A percentile compares a stretch with the other conserved stretches of the same genome.
Evolutionary conservation across 2,113 vertebrate genomes (phyloP).

Genomic region (Seriola dumerili): DNA sequence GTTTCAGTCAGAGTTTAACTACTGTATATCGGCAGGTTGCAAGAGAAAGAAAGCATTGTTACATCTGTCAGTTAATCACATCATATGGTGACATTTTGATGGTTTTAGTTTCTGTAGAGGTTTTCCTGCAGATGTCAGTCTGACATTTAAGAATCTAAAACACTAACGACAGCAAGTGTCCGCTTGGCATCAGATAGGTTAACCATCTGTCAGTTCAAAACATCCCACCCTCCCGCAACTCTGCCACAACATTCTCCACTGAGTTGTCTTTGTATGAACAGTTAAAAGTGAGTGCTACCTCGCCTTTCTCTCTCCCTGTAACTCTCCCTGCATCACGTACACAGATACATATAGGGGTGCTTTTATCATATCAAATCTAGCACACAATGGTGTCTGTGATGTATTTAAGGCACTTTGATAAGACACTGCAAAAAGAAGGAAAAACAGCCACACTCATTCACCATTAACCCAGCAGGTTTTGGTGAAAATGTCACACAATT

Average conservation of each 20-base stretch:
- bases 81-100: slow-evolving; percentile 26
- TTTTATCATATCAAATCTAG: slow-evolving; percentile 9
- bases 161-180: slow-evolving; percentile 6
- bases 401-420: slow-evolving; percentile 23
- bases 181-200: background rate
- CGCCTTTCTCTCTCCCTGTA: background rate
- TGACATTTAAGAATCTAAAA: slow-evolving; percentile 31
- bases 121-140: slow-evolving; percentile 19
- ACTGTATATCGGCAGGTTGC: background rate
- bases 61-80: slow-evolving; percentile 5
- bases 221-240: slow-evolving; percentile 15
- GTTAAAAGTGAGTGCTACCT: background rate
- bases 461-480: background rate
- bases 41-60: background rate
- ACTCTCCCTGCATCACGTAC: background rate
- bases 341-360: background rate
- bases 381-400: background rate
- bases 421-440: background rate
- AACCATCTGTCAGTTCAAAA: slow-evolving; percentile 49
- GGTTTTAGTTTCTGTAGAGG: background rate
- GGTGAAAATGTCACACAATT: background rate
- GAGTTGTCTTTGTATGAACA: slow-evolving; percentile 1
- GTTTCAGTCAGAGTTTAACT: slow-evolving; percentile 16
- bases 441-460: background rate
- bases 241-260: slow-evolving; percentile 21